These are phyloP conservation scores for Ochropleura plecta DNA, from an alignment of 2,888 invertebrate species.

Conservation along the genomic window DNA sequence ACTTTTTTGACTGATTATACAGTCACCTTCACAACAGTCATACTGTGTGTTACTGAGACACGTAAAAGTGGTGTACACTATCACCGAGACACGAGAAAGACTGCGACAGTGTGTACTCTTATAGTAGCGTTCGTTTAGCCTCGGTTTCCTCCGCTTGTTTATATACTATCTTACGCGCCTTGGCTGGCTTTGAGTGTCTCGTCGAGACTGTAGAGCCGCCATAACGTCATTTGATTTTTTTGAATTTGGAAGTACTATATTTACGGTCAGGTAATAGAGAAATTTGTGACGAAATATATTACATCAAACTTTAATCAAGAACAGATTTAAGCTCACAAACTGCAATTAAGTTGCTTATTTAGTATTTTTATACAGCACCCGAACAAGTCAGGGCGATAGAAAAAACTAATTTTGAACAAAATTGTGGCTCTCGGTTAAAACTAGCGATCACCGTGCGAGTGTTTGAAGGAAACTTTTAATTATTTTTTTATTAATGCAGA, in stretches of 20 bases:
- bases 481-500: conserved; percentile 9
- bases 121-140: no score
- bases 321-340: neutral
- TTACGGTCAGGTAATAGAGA: neutral
- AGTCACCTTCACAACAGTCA: no score
- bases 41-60: no score
- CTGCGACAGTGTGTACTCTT: no score
- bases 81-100: no score
- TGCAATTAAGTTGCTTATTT: neutral
- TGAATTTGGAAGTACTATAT: neutral
- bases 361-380: conserved; percentile 16
- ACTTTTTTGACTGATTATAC: no score
- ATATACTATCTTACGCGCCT: no score
- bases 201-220: no score
- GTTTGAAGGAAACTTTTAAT: conserved; percentile 35
- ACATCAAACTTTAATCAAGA: conserved; percentile 2
- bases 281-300: neutral
- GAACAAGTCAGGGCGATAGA: conserved; percentile 14
- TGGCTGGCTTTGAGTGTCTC: no score
- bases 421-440: conserved; percentile 13
- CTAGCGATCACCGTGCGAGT: conserved; percentile 10
- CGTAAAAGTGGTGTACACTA: no score
- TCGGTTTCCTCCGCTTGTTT: no score
- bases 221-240: neutral
- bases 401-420: conserved; percentile 50